Evolutionary conservation across 2,888 invertebrate genomes (phyloP).

Genomic region (Agonopterix arenella): DNA sequence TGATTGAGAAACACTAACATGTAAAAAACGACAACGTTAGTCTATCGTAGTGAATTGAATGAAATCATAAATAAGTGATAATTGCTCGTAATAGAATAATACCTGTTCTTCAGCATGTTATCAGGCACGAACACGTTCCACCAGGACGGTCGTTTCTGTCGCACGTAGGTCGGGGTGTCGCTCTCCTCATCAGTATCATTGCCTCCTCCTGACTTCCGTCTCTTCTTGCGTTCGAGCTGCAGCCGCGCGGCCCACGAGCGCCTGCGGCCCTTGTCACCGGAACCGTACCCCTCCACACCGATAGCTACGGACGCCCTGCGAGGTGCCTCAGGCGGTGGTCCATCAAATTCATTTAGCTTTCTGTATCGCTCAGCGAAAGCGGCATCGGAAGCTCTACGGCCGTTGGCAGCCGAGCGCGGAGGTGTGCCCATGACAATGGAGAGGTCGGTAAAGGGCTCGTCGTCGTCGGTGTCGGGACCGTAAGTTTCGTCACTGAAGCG

Average conservation of each 20-base stretch:
- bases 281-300: conserved; percentile 47
- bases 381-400: conserved; percentile 66
- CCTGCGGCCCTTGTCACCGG: conserved; percentile 74
- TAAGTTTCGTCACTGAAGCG: conserved; percentile 60
- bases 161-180: conserved; percentile 62
- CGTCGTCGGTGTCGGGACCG: conserved; percentile 56
- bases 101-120: conserved; percentile 83
- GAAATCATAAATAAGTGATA: conserved; percentile 1
- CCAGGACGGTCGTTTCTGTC: conserved; percentile 89
- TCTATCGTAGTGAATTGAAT: conserved; percentile 10
- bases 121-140: conserved; percentile 93
- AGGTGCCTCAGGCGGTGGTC: conserved; percentile 55
- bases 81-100: conserved; percentile 17
- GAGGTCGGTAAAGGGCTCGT: conserved; percentile 53
- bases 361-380: conserved; percentile 65
- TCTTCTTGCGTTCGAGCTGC: conserved; percentile 71
- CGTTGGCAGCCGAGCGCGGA: conserved; percentile 46
- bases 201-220: conserved; percentile 74
- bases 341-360: conserved; percentile 62
- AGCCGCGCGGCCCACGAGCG: conserved; percentile 79
- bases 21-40: conserved; percentile 7
- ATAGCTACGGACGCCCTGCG: conserved; percentile 67
- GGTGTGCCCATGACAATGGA: conserved; percentile 30
- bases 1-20: conserved; percentile 5
- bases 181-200: conserved; percentile 62